A percentile compares a stretch with the other conserved stretches of the same genome.
phyloP scores from a whole-genome alignment of 2,113 vertebrate species.

The Gyps fulvus region DNA sequence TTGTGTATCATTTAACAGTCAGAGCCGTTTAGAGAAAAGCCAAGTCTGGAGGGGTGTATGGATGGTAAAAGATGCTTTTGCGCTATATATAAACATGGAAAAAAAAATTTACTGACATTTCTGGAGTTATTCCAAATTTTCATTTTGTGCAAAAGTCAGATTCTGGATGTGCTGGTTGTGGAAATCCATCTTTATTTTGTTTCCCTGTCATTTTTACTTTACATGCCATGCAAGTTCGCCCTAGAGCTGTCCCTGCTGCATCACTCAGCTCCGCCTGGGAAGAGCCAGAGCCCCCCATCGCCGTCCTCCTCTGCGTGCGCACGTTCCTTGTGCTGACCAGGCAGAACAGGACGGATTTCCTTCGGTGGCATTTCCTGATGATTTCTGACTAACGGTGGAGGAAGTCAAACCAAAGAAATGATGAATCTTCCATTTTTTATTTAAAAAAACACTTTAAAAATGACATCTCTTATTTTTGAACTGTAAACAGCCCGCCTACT shows the following conservation, averaged over 20 bases:
- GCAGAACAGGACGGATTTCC: slow-evolving; percentile 47
- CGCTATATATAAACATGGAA: background rate
- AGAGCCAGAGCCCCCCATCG: background rate
- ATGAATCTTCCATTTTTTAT: slow-evolving; percentile 16
- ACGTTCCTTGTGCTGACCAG: slow-evolving; percentile 20
- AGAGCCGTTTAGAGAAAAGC: background rate
- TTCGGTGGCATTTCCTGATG: slow-evolving; percentile 31
- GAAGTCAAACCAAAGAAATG: slow-evolving; percentile 29
- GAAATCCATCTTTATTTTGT: background rate
- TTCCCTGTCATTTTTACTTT: background rate
- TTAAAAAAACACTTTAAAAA: background rate
- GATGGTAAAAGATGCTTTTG: background rate
- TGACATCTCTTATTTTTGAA: background rate
- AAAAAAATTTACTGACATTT: background rate
- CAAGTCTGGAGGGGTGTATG: background rate
- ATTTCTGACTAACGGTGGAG: slow-evolving; percentile 46
- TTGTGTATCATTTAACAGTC: background rate
- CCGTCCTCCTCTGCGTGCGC: background rate
- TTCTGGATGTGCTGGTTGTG: background rate
- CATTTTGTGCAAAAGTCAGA: background rate
- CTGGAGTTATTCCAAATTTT: background rate
- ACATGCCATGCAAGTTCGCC: background rate
- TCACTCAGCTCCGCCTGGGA: background rate
- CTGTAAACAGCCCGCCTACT: background rate
- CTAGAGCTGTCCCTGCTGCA: background rate